Conservation (phyloP, 2,797 vertebrate genomes). For the Trachurus trachurus region DNA sequence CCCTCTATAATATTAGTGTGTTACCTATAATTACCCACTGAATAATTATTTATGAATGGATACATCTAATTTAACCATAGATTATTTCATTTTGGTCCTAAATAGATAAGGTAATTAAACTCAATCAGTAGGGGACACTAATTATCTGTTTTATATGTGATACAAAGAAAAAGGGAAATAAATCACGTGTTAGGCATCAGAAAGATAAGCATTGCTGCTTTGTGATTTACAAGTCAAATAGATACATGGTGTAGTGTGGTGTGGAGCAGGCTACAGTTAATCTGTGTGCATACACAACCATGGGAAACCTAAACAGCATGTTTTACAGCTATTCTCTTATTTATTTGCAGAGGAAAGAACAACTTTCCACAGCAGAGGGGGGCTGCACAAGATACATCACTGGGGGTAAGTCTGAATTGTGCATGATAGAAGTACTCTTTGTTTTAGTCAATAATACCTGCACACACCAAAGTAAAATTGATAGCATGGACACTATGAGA, state of each 20-base stretch:
- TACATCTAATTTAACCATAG: neutral
- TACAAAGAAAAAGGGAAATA: neutral
- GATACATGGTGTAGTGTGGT: conserved; percentile 18
- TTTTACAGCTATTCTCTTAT: neutral
- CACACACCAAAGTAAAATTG: conserved; percentile 15
- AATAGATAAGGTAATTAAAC: neutral
- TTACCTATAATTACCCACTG: neutral
- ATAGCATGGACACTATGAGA: neutral
- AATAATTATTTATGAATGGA: neutral
- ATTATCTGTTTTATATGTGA: conserved; percentile 23
- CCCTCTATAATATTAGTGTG: too few relatives aligned
- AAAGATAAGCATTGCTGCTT: conserved; percentile 18
- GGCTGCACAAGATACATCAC: neutral
- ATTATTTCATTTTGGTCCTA: neutral
- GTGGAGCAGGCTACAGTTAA: neutral
- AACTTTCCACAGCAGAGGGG: neutral
- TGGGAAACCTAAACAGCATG: conserved; percentile 20
- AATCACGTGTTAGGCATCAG: neutral
- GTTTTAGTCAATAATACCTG: conserved; percentile 1
- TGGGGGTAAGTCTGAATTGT: neutral
- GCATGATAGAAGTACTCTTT: neutral
- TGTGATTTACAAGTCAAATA: conserved; percentile 40
- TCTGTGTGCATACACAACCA: conserved; percentile 22
- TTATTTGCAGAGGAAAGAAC: neutral
- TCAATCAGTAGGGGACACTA: neutral